These are phyloP conservation scores for Lepeophtheirus salmonis DNA, from an alignment of 1,140 invertebrate species.

Conservation along the genomic window DNA sequence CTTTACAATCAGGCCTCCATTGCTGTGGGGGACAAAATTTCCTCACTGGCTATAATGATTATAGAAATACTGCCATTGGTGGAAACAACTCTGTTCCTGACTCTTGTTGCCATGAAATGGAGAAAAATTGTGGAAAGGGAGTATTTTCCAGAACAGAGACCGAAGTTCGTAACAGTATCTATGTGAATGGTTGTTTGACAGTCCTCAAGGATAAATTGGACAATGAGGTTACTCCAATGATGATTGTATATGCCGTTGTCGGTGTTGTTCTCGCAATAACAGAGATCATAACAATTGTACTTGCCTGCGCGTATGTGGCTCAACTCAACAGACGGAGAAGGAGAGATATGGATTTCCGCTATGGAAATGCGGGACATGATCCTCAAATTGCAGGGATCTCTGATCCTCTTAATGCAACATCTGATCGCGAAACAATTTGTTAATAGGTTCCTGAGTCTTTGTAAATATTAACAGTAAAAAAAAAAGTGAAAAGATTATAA, in stretches of 20 bases:
- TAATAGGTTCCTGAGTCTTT: no score
- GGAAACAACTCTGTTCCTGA: conserved; percentile 14
- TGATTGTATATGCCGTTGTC: conserved; percentile 17
- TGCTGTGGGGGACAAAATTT: conserved; percentile 17
- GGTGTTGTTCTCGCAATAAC: conserved; percentile 13
- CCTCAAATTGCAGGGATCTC: not conserved
- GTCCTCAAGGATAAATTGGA: conserved; percentile 13
- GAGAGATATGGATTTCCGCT: conserved; percentile 7
- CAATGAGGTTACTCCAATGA: conserved; percentile 14
- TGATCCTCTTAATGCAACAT: not conserved
- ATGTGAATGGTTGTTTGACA: conserved; percentile 10
- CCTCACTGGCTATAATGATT: conserved; percentile 16
- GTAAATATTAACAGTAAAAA: no score
- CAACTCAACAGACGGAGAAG: conserved; percentile 8
- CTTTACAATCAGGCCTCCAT: conserved; percentile 7
- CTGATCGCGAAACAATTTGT: not conserved
- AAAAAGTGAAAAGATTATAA: no score
- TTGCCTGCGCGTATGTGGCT: conserved; percentile 16
- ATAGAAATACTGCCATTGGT: conserved; percentile 12
- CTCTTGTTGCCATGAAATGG: conserved; percentile 14
- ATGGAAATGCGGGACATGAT: not conserved
- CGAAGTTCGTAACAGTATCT: conserved; percentile 12
- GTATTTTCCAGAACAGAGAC: not conserved
- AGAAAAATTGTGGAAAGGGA: conserved; percentile 7
- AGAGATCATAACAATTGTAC: conserved; percentile 16